These are phyloP conservation scores for Notamacropus eugenii DNA, from an alignment of 2,797 vertebrate species.

Conservation along the genomic window DNA sequence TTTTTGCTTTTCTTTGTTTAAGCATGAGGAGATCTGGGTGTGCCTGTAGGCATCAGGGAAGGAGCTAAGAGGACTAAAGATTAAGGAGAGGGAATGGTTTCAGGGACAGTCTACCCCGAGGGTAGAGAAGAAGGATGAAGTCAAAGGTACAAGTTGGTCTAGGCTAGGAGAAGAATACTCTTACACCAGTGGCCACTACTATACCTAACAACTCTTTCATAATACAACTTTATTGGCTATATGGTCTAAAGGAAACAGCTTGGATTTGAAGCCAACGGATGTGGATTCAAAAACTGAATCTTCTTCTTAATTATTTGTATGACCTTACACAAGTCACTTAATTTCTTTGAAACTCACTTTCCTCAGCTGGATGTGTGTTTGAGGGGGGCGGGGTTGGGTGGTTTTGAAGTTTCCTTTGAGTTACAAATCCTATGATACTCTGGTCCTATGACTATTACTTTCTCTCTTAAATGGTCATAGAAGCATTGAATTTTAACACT, in stretches of 20 bases:
- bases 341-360: neutral
- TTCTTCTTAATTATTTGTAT: neutral
- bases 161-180: neutral
- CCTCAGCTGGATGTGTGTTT: neutral
- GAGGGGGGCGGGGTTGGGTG: neutral
- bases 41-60: neutral
- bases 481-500: neutral
- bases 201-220: neutral
- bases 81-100: neutral
- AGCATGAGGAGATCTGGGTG: neutral
- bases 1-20: neutral
- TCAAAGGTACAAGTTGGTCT: neutral
- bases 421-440: neutral
- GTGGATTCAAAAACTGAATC: neutral
- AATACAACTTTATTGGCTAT: neutral
- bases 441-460: neutral
- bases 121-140: neutral
- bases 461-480: neutral
- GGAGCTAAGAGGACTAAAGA: neutral
- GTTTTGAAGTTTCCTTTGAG: neutral
- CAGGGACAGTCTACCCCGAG: neutral
- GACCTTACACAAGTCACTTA: neutral
- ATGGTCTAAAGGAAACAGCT: neutral
- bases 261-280: neutral
- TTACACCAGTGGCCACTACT: neutral